Conservation (phyloP, 2,113 vertebrate species). For the Daphoenositta chrysoptera region DNA sequence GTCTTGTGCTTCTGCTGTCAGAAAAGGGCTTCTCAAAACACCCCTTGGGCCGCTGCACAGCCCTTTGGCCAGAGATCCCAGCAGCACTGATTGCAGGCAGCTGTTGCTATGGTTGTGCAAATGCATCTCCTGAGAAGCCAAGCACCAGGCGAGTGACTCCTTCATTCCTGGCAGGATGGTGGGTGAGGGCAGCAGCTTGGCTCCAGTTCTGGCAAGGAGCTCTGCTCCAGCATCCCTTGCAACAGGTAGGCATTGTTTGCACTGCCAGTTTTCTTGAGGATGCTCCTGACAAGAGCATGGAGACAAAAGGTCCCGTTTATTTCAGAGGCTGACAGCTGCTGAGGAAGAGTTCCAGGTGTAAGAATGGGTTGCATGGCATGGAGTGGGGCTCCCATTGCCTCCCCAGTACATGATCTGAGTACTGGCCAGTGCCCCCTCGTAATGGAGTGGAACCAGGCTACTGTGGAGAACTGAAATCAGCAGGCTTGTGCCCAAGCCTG, state of each 20-base stretch:
- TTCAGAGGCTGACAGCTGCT: not conserved
- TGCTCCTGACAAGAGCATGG: not conserved
- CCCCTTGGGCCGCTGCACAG: rapidly evolving
- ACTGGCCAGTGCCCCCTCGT: not conserved
- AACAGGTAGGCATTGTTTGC: not conserved
- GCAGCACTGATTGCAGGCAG: not conserved
- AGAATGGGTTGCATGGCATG: not conserved
- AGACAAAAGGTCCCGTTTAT: not conserved
- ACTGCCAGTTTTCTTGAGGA: not conserved
- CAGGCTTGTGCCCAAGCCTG: not conserved
- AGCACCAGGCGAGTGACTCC: rapidly evolving
- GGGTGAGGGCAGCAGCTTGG: not conserved
- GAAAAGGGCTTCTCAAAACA: not conserved
- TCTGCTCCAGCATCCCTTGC: not conserved
- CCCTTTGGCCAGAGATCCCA: not conserved
- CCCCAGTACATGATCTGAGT: not conserved
- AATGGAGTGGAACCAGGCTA: not conserved
- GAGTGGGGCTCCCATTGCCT: not conserved
- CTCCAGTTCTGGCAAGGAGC: not conserved
- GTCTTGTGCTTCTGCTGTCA: not conserved
- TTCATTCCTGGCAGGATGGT: not conserved
- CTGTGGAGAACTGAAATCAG: not conserved
- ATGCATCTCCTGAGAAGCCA: not conserved
- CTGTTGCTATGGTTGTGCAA: not conserved
- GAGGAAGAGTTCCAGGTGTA: not conserved